Conservation (phyloP, 2,113 vertebrate species). For the Sapayoa aenigma region DNA sequence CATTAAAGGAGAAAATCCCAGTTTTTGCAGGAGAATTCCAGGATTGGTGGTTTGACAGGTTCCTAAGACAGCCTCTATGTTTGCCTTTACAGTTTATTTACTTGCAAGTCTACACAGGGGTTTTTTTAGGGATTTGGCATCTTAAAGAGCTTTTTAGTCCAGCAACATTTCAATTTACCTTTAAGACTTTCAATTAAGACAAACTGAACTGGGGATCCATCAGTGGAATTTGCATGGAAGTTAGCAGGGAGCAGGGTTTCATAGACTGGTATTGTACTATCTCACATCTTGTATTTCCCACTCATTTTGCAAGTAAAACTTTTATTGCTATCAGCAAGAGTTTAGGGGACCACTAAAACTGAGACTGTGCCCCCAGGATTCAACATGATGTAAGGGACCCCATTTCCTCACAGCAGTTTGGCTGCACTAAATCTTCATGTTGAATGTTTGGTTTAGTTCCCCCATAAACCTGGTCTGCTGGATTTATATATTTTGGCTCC, state of each 20-base stretch:
- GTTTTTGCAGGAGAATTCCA: not conserved
- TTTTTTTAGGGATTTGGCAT: slow-evolving; percentile 30
- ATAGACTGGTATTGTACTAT: slow-evolving; percentile 3
- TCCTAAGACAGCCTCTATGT: not conserved
- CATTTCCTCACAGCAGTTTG: not conserved
- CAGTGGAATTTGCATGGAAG: not conserved
- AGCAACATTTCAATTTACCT: not conserved
- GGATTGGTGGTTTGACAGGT: not conserved
- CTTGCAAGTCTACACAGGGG: not conserved
- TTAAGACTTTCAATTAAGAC: slow-evolving; percentile 5
- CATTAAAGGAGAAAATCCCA: not conserved
- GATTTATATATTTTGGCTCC: slow-evolving; percentile 50
- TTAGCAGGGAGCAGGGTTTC: not conserved
- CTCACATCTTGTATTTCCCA: slow-evolving; percentile 37
- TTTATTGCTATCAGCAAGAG: slow-evolving; percentile 28
- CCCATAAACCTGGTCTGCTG: not conserved
- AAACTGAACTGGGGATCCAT: not conserved
- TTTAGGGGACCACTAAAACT: not conserved
- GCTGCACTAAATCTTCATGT: slow-evolving; percentile 3
- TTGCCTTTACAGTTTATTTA: slow-evolving; percentile 22
- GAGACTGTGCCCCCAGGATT: slow-evolving; percentile 36
- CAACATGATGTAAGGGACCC: not conserved
- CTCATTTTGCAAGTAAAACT: slow-evolving; percentile 18
- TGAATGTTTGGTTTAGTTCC: not conserved
- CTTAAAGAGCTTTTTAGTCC: slow-evolving; percentile 15